Percentiles rank a stretch among this genome's conserved stretches.
Conservation (phyloP, 2,888 invertebrate genomes). For the Caenorhabditis doughertyi region DNA sequence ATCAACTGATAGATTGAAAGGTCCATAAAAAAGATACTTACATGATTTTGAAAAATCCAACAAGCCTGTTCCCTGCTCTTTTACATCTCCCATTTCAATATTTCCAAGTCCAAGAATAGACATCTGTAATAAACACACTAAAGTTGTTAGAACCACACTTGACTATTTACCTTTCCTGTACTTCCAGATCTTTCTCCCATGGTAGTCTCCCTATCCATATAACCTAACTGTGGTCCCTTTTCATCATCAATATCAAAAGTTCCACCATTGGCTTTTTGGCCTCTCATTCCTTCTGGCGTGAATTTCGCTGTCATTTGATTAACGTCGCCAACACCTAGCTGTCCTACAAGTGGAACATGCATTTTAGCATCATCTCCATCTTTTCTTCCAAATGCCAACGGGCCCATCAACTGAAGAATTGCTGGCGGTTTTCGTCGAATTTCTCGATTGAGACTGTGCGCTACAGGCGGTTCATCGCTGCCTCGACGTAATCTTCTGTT, state of each 20-base stretch:
- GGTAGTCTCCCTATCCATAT: constrained; percentile 74
- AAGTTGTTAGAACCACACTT: background rate
- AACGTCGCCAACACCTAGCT: constrained; percentile 74
- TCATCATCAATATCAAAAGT: constrained; percentile 71
- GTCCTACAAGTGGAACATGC: constrained; percentile 70
- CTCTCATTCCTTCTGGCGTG: constrained; percentile 64
- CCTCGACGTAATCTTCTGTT: constrained; percentile 48
- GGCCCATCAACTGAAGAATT: constrained; percentile 67
- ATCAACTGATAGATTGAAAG: background rate
- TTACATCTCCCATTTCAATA: constrained; percentile 65
- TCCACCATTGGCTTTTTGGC: constrained; percentile 70
- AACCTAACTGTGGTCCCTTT: constrained; percentile 72
- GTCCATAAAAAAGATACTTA: constrained; percentile 30
- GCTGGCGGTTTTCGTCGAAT: constrained; percentile 69
- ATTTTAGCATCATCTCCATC: constrained; percentile 73
- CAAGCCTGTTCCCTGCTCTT: constrained; percentile 73
- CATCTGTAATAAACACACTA: constrained; percentile 42
- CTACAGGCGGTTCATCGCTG: constrained; percentile 27
- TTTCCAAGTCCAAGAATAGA: constrained; percentile 64
- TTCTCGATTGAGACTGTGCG: constrained; percentile 41
- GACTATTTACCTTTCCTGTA: constrained; percentile 28
- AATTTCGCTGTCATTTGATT: constrained; percentile 71
- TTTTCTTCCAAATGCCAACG: constrained; percentile 74
- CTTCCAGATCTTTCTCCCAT: constrained; percentile 66
- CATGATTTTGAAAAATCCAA: constrained; percentile 72